phyloP scores from a whole-genome alignment of 1,140 invertebrate genomes.

The Drosophila guanche region DNA sequence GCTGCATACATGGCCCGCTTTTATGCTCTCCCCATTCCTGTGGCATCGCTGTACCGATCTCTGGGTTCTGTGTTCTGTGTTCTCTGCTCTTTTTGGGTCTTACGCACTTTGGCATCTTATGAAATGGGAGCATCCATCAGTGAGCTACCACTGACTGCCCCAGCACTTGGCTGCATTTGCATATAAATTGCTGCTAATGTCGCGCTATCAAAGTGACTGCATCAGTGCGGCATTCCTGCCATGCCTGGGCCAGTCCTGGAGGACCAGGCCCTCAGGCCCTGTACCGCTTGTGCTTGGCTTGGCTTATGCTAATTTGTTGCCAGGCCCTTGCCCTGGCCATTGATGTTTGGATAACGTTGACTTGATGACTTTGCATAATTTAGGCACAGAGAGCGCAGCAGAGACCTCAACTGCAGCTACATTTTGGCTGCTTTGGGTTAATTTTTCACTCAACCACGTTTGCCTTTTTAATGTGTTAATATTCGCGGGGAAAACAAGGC shows the following conservation, averaged over 20 bases:
- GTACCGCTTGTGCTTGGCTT: constrained; percentile 27
- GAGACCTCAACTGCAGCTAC: constrained; percentile 27
- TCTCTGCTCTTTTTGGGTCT: constrained; percentile 2
- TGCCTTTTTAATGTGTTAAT: constrained; percentile 76
- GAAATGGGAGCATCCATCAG: constrained; percentile 78
- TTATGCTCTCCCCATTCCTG: constrained; percentile 1
- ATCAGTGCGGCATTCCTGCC: constrained; percentile 65
- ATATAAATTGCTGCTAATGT: constrained; percentile 83
- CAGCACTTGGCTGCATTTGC: constrained; percentile 64
- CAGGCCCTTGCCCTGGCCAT: constrained; percentile 54
- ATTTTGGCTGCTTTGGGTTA: constrained; percentile 62
- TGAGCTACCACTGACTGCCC: constrained; percentile 15
- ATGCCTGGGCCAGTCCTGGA: constrained; percentile 33
- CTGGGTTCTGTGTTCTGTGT: background rate
- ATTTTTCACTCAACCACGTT: constrained; percentile 78
- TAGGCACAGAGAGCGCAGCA: constrained; percentile 45
- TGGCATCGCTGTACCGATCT: constrained; percentile 3
- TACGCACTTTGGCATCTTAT: constrained; percentile 59
- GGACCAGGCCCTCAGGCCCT: constrained; percentile 3
- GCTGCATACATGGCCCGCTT: constrained; percentile 43
- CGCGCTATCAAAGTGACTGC: constrained; percentile 81
- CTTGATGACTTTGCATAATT: constrained; percentile 81
- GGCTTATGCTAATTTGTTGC: constrained; percentile 78
- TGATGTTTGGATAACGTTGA: constrained; percentile 80
- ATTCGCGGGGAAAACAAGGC: constrained; percentile 53